Evolutionary conservation across 2,113 vertebrate species (phyloP).

Genomic region (Cariama cristata): DNA sequence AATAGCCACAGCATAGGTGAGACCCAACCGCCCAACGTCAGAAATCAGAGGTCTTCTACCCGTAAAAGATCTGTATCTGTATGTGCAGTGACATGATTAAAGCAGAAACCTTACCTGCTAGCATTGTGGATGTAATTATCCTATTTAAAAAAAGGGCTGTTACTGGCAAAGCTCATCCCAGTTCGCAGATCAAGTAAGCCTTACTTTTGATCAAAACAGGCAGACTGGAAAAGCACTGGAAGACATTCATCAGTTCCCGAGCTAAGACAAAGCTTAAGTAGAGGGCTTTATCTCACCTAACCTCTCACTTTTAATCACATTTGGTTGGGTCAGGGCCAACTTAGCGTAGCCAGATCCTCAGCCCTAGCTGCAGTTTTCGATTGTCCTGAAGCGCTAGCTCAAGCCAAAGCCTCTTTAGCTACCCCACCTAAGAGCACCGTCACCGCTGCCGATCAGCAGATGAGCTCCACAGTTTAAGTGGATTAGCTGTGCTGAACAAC

Average conservation of each 20-base stretch:
- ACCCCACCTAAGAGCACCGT: not conserved
- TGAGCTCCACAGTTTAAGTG: slow-evolving; percentile 17
- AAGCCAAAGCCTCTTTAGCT: slow-evolving; percentile 47
- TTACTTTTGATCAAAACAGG: not conserved
- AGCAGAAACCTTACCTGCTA: not conserved
- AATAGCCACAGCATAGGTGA: not conserved
- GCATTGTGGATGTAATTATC: not conserved
- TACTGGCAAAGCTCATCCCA: not conserved
- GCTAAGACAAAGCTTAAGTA: not conserved
- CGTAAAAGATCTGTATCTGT: not conserved
- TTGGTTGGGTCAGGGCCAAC: not conserved
- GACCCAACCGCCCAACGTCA: fast-evolving
- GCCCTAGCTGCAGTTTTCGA: not conserved
- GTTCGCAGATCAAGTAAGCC: not conserved
- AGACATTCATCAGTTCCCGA: not conserved
- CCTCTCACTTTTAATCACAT: slow-evolving; percentile 3
- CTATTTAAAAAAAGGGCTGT: not conserved
- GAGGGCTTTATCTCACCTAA: slow-evolving; percentile 8
- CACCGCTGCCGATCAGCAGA: not conserved
- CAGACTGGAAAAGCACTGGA: not conserved
- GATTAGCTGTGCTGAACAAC: slow-evolving; percentile 25
- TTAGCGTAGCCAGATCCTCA: slow-evolving; percentile 1
- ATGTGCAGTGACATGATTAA: not conserved
- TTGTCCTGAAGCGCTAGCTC: not conserved
- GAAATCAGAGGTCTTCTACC: not conserved